phyloP scores from a whole-genome alignment of 2,797 vertebrate genomes.

The Sebastes diaconus region DNA sequence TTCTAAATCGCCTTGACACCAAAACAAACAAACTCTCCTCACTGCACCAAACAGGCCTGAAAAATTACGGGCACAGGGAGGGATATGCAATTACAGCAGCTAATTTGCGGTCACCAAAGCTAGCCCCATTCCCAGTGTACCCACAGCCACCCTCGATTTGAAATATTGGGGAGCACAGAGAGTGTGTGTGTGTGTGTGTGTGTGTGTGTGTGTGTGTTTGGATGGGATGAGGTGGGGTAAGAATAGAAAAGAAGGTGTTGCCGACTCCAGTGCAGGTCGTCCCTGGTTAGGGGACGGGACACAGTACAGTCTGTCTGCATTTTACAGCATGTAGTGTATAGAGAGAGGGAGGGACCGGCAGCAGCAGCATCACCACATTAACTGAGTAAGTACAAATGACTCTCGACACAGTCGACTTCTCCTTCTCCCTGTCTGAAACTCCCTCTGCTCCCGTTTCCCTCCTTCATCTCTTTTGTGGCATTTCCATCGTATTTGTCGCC shows the following conservation, averaged over 20 bases:
- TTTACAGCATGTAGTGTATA: slow-evolving; percentile 66
- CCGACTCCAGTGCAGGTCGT: slow-evolving; percentile 66
- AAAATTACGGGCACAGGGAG: slow-evolving; percentile 73
- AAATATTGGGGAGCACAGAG: slow-evolving; percentile 57
- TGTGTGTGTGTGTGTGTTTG: slow-evolving; percentile 32
- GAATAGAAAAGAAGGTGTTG: slow-evolving; percentile 65
- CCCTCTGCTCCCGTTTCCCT: background rate
- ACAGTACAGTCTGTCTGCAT: slow-evolving; percentile 48
- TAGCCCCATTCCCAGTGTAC: slow-evolving; percentile 51
- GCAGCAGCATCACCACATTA: slow-evolving; percentile 58
- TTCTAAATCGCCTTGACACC: slow-evolving; percentile 82
- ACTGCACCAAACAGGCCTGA: slow-evolving; percentile 76
- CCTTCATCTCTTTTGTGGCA: slow-evolving; percentile 14
- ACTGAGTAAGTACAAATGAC: slow-evolving; percentile 72
- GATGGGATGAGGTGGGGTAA: slow-evolving; percentile 54
- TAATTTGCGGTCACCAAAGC: slow-evolving; percentile 80
- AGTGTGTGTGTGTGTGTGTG: background rate
- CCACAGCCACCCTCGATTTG: slow-evolving; percentile 60
- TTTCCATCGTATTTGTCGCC: slow-evolving; percentile 6
- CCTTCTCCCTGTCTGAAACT: slow-evolving; percentile 9
- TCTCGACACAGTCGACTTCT: slow-evolving; percentile 25
- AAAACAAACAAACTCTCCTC: slow-evolving; percentile 83
- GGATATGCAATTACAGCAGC: slow-evolving; percentile 81
- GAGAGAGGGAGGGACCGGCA: slow-evolving; percentile 54
- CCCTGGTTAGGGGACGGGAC: slow-evolving; percentile 61